phyloP scores from a whole-genome alignment of 2,888 invertebrate species.

The Drosophila sordidula region DNA sequence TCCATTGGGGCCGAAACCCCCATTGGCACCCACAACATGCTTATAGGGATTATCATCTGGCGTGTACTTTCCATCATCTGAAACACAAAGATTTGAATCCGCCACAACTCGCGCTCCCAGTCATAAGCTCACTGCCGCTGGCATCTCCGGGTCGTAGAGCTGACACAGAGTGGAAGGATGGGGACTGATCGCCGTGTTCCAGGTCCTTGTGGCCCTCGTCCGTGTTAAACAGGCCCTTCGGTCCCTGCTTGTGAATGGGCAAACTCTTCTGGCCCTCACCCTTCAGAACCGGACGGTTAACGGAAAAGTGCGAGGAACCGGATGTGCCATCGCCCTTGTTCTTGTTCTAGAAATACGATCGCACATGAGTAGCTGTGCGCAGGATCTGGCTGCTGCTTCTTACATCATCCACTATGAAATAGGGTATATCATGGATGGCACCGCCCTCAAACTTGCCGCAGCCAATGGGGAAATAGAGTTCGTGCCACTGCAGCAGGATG shows the following conservation, averaged over 20 bases:
- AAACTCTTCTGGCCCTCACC: conserved; percentile 72
- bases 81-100: conserved; percentile 72
- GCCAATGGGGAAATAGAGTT: conserved; percentile 90
- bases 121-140: conserved; percentile 61
- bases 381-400: conserved; percentile 28
- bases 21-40: conserved; percentile 68
- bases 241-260: conserved; percentile 55
- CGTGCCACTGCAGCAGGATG: conserved; percentile 88
- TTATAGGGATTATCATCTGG: conserved; percentile 63
- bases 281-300: conserved; percentile 48
- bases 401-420: conserved; percentile 75
- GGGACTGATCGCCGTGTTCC: conserved; percentile 73
- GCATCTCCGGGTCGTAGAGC: conserved; percentile 70
- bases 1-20: conserved; percentile 43
- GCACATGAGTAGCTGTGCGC: conserved; percentile 12
- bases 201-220: conserved; percentile 71
- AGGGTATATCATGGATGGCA: conserved; percentile 81
- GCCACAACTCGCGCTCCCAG: conserved; percentile 29
- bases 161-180: conserved; percentile 78
- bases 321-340: conserved; percentile 31
- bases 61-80: conserved; percentile 71
- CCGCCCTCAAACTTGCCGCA: conserved; percentile 87
- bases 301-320: conserved; percentile 4
- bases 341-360: conserved; percentile 61
- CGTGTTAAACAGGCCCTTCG: conserved; percentile 73